These are phyloP conservation scores for Spicauda simplicius DNA, from an alignment of 2,888 invertebrate species.

Conservation along the genomic window DNA sequence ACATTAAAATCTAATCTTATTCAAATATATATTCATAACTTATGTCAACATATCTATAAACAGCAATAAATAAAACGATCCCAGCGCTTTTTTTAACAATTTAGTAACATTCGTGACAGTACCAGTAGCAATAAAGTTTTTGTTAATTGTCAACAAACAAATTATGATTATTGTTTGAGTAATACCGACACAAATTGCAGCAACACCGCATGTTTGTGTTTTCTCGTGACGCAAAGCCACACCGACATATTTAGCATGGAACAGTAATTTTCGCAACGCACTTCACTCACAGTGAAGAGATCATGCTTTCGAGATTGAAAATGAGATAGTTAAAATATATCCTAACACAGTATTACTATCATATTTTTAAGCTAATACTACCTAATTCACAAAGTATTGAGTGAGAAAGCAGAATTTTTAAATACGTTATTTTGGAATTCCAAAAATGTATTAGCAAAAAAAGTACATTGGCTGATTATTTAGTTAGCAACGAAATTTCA, in stretches of 20 bases:
- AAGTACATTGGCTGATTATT: neutral
- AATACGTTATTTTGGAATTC: neutral
- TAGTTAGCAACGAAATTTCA: neutral
- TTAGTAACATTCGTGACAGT: too few species aligned
- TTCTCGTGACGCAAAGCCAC: conserved; percentile 18
- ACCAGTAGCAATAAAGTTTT: too few species aligned
- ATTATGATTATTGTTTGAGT: neutral
- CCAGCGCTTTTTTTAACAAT: too few species aligned
- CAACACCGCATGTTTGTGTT: conserved; percentile 19
- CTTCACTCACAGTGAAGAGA: neutral
- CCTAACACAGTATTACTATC: neutral
- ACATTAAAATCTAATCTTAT: too few species aligned
- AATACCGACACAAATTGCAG: conserved; percentile 15
- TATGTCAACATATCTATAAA: too few species aligned
- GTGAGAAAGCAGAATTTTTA: too few species aligned
- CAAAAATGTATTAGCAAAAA: too few species aligned
- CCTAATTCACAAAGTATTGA: too few species aligned
- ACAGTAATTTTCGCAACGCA: conserved; percentile 1
- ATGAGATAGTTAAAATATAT: neutral
- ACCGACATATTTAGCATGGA: conserved; percentile 14
- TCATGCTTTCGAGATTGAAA: neutral
- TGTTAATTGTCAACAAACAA: neutral
- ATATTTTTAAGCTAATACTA: neutral
- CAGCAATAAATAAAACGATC: too few species aligned
- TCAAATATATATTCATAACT: too few species aligned